Conservation (phyloP, 2,113 vertebrate genomes). For the Struthidea cinerea region DNA sequence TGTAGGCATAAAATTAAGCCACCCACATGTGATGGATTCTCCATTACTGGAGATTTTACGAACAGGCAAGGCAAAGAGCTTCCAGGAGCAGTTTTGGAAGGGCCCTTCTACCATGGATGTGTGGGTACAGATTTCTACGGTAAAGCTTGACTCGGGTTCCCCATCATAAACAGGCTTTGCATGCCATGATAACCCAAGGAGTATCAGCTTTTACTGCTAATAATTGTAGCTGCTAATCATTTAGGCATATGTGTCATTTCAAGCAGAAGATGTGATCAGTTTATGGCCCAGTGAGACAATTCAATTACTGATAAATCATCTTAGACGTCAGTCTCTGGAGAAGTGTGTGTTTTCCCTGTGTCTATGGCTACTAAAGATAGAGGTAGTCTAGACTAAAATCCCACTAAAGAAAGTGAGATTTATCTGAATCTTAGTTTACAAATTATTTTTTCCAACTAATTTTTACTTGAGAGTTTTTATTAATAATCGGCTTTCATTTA, state of each 20-base stretch:
- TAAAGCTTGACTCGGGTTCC: not conserved
- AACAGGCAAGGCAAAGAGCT: not conserved
- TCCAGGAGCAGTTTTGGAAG: not conserved
- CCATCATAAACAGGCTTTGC: not conserved
- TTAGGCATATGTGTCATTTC: not conserved
- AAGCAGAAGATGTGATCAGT: not conserved
- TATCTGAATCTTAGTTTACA: not conserved
- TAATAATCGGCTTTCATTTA: not conserved
- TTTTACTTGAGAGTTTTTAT: not conserved
- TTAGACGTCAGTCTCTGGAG: not conserved
- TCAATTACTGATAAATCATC: not conserved
- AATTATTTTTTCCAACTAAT: not conserved
- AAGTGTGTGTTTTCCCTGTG: not conserved
- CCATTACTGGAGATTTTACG: not conserved
- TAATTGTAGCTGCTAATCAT: not conserved
- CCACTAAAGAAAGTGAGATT: not conserved
- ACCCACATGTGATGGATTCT: not conserved
- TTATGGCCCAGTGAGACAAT: not conserved
- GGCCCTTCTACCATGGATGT: not conserved
- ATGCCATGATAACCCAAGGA: not conserved
- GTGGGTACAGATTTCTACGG: not conserved
- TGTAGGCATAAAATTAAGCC: not conserved
- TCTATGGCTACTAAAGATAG: not conserved
- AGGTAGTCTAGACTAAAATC: not conserved
- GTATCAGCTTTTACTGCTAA: not conserved